phyloP scores from a whole-genome alignment of 2,113 vertebrate genomes.

The Zingel zingel region DNA sequence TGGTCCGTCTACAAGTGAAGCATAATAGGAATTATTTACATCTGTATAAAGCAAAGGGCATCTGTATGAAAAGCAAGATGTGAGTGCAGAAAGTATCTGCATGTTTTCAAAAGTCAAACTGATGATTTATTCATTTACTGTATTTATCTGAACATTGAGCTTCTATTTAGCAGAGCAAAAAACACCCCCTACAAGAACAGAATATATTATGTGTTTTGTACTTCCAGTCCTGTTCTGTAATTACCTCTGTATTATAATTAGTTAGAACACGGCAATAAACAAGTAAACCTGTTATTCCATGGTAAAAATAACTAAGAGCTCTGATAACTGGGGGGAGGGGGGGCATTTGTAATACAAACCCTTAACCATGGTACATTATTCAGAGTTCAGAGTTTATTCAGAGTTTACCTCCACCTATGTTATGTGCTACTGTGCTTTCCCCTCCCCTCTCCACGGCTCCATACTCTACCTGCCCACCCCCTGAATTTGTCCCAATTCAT shows the following conservation, averaged over 20 bases:
- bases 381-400: too few relatives aligned
- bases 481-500: conserved; percentile 80
- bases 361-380: background rate
- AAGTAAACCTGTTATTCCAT: background rate
- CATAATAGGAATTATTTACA: background rate
- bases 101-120: background rate
- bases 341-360: background rate
- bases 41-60: background rate
- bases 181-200: conserved; percentile 14
- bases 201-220: conserved; percentile 35
- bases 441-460: conserved; percentile 20
- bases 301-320: conserved; percentile 1
- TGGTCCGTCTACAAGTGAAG: conserved; percentile 85
- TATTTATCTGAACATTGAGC: background rate
- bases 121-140: background rate
- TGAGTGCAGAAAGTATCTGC: background rate
- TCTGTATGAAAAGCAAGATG: background rate
- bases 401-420: background rate
- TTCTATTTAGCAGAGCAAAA: conserved; percentile 25
- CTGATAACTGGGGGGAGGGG: background rate
- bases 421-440: background rate
- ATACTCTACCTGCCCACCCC: conserved; percentile 52
- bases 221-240: conserved; percentile 41
- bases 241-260: background rate
- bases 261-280: background rate